These are phyloP conservation scores for Nymphicus hollandicus DNA, from an alignment of 2,113 vertebrate species.

Conservation along the genomic window DNA sequence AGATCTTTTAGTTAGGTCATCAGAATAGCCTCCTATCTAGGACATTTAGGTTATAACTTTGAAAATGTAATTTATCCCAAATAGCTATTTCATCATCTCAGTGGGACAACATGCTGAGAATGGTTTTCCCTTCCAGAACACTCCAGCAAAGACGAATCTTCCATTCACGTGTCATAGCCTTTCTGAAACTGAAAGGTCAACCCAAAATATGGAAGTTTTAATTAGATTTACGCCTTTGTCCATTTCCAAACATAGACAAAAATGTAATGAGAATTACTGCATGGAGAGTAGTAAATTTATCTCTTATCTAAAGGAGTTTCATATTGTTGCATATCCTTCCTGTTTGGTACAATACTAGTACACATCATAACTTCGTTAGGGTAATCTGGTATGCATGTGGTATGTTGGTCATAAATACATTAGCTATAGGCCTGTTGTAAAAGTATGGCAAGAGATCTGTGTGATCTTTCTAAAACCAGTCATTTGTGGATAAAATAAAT, in stretches of 20 bases:
- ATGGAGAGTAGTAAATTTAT: neutral
- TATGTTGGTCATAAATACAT: neutral
- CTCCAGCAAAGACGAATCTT: neutral
- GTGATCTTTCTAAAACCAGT: neutral
- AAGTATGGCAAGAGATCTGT: neutral
- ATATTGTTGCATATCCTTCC: neutral
- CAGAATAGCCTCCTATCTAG: neutral
- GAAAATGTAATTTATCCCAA: neutral
- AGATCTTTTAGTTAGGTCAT: neutral
- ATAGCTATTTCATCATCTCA: neutral
- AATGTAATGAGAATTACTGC: neutral
- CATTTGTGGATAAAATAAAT: neutral
- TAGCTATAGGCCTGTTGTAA: neutral
- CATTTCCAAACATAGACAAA: neutral
- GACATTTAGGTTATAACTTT: neutral
- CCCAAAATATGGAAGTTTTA: neutral
- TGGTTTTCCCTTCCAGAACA: neutral
- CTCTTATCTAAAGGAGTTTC: neutral
- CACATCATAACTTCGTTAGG: neutral
- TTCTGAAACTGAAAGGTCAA: neutral
- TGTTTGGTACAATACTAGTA: neutral
- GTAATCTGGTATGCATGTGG: neutral
- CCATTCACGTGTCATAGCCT: accelerated
- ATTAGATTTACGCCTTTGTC: neutral
- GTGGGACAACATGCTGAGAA: neutral